Evolutionary conservation across 2,888 invertebrate species (phyloP).

Genomic region (Neria commutata): DNA sequence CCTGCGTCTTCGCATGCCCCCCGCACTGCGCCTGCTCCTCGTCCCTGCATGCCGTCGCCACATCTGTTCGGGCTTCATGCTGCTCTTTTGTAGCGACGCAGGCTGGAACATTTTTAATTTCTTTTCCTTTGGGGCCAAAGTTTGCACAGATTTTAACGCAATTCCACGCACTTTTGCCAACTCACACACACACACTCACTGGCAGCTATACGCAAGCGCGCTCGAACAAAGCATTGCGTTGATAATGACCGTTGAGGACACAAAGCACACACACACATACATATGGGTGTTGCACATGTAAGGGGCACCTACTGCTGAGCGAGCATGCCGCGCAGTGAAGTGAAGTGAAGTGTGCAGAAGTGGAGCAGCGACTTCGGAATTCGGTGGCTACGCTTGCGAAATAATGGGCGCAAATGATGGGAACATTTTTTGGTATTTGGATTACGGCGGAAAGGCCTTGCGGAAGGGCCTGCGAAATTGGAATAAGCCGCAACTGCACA

Average conservation of each 20-base stretch:
- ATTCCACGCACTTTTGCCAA: not conserved
- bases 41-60: not conserved
- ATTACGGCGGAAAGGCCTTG: too few relatives aligned
- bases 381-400: constrained; percentile 49
- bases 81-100: too few relatives aligned
- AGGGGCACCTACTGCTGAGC: too few relatives aligned
- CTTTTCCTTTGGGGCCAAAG: constrained; percentile 2
- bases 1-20: constrained; percentile 22
- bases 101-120: not conserved
- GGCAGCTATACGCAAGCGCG: not conserved
- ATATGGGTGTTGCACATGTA: too few relatives aligned
- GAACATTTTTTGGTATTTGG: constrained; percentile 45
- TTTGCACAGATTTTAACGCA: constrained; percentile 3
- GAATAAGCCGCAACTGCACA: constrained; percentile 26
- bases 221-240: constrained; percentile 49
- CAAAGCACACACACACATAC: too few relatives aligned
- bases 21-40: not conserved
- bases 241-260: constrained; percentile 33
- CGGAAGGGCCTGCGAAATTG: too few relatives aligned
- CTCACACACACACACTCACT: constrained; percentile 32
- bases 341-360: too few relatives aligned
- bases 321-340: too few relatives aligned
- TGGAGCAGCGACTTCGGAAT: too few relatives aligned
- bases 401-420: constrained; percentile 53
- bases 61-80: constrained; percentile 6